Evolutionary conservation across 2,113 vertebrate genomes (phyloP).

Genomic region (Serinus canaria): DNA sequence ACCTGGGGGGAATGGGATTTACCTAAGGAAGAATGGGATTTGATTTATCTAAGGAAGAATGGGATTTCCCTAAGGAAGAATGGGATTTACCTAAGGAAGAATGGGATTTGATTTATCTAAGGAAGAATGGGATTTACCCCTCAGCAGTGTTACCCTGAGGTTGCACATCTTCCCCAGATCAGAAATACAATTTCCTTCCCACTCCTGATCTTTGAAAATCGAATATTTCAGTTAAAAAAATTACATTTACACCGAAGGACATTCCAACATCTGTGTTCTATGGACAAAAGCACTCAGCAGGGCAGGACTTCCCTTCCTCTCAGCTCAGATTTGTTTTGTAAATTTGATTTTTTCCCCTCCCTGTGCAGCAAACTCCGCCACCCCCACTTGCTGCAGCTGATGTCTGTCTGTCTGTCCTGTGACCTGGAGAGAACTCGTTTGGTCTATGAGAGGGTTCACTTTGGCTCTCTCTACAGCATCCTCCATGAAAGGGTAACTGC

Average conservation of each 20-base stretch:
- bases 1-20: too few relatives aligned
- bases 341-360: not conserved
- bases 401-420: conserved; percentile 74
- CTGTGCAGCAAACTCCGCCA: conserved; percentile 73
- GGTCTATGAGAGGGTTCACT: conserved; percentile 74
- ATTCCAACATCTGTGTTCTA: fast-evolving
- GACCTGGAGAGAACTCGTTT: conserved; percentile 72
- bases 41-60: too few relatives aligned
- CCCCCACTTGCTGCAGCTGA: conserved; percentile 75
- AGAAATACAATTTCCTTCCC: not conserved
- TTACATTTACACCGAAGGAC: not conserved
- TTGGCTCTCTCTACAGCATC: conserved; percentile 76
- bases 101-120: fast-evolving
- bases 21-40: too few relatives aligned
- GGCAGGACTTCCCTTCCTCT: not conserved
- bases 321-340: not conserved
- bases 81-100: not conserved
- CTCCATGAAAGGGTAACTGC: conserved; percentile 76
- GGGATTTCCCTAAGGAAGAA: too few relatives aligned
- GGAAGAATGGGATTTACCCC: not conserved
- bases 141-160: not conserved
- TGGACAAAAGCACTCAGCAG: not conserved
- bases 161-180: not conserved
- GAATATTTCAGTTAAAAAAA: not conserved
- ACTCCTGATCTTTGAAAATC: not conserved